A percentile compares a stretch with the other conserved stretches of the same genome.
Conservation (phyloP, 2,797 vertebrate genomes). For the Phylloscopus collybita region DNA sequence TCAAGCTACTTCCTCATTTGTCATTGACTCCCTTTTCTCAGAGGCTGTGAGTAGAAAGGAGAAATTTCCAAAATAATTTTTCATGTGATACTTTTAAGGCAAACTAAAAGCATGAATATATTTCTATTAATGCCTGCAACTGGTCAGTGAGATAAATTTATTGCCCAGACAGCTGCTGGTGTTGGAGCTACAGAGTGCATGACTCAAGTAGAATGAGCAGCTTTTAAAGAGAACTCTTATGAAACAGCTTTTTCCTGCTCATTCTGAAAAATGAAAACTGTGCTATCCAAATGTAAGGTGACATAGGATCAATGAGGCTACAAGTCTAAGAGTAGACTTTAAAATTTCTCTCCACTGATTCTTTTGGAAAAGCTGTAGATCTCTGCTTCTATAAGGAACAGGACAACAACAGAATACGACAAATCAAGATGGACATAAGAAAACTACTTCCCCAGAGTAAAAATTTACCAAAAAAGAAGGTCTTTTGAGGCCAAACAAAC, state of each 20-base stretch:
- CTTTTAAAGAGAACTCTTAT: conserved; percentile 21
- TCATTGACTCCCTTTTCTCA: background rate
- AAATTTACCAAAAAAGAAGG: background rate
- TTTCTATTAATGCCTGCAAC: conserved; percentile 8
- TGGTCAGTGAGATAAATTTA: conserved; percentile 11
- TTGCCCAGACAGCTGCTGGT: background rate
- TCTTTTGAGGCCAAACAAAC: background rate
- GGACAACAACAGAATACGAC: background rate
- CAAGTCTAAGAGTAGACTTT: background rate
- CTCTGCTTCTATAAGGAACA: background rate
- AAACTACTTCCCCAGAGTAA: background rate
- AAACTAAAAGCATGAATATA: background rate
- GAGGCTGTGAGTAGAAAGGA: background rate
- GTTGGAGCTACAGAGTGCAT: background rate
- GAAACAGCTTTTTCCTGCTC: conserved; percentile 19
- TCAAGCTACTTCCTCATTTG: conserved; percentile 3
- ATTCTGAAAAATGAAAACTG: background rate
- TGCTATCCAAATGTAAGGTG: background rate
- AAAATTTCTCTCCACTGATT: background rate
- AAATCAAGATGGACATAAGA: background rate
- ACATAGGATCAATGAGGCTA: background rate
- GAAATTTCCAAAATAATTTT: background rate
- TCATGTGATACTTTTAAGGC: background rate
- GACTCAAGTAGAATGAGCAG: background rate
- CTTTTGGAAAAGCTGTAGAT: background rate